These are phyloP conservation scores for Balaeniceps rex DNA, from an alignment of 2,113 vertebrate genomes.

Conservation along the genomic window DNA sequence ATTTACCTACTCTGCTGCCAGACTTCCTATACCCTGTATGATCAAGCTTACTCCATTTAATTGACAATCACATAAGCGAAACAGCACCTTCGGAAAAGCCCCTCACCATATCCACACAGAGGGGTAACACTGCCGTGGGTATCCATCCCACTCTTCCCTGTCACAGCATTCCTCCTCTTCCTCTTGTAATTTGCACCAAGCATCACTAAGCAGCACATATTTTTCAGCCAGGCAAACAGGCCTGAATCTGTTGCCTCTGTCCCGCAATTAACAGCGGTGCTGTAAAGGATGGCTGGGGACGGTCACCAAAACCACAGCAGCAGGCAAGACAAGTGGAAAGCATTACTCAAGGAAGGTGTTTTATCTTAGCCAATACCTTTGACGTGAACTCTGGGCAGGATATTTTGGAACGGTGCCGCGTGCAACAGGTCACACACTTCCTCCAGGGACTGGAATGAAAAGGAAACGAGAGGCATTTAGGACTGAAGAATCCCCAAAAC, in stretches of 20 bases:
- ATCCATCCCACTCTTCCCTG: background rate
- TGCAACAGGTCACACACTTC: conserved; percentile 89
- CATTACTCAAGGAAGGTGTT: background rate
- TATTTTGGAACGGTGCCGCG: conserved; percentile 87
- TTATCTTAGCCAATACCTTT: conserved; percentile 74
- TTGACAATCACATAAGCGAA: background rate
- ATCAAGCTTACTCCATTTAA: background rate
- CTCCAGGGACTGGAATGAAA: conserved; percentile 79
- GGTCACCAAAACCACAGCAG: background rate
- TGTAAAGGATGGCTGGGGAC: background rate
- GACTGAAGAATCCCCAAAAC: background rate
- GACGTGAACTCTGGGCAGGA: conserved; percentile 85
- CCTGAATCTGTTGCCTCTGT: background rate
- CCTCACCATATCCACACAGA: background rate
- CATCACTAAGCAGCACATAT: rapidly evolving
- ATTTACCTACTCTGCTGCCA: background rate
- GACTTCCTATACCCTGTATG: background rate
- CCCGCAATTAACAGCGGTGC: background rate
- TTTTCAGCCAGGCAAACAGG: background rate
- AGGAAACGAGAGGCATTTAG: background rate
- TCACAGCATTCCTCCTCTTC: background rate
- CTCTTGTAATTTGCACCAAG: background rate
- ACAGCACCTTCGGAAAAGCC: background rate
- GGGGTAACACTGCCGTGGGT: background rate
- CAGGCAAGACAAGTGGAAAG: background rate